phyloP scores from a whole-genome alignment of 2,113 vertebrate genomes.

The Oenanthe oenanthe region DNA sequence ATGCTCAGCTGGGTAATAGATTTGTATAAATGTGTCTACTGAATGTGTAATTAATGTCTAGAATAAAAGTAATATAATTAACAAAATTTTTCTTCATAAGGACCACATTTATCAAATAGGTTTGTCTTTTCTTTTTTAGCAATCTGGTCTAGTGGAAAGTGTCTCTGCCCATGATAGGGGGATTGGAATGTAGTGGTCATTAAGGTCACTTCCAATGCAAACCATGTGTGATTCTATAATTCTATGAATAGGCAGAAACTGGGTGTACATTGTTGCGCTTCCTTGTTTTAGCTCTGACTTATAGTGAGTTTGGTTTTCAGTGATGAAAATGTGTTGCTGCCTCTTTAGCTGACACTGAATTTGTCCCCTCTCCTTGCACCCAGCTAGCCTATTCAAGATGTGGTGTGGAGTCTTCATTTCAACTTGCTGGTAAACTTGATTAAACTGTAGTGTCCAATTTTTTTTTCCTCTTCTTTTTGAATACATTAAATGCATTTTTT shows the following conservation, averaged over 20 bases:
- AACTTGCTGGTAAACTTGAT: background rate
- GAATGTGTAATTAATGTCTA: background rate
- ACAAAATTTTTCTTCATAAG: background rate
- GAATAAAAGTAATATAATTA: background rate
- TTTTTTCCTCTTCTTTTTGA: background rate
- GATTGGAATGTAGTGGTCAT: background rate
- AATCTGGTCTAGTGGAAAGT: background rate
- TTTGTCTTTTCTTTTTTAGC: background rate
- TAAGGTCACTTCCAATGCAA: background rate
- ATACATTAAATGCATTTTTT: background rate
- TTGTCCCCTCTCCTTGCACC: background rate
- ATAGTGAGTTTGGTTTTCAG: background rate
- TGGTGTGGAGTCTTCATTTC: background rate
- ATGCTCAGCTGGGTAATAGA: background rate
- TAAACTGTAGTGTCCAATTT: background rate
- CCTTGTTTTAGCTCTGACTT: background rate
- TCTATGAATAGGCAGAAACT: background rate
- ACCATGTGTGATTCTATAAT: background rate
- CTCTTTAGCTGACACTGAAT: background rate
- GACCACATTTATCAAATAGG: background rate
- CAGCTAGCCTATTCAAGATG: background rate
- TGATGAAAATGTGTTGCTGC: background rate
- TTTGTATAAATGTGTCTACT: background rate
- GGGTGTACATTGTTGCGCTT: background rate
- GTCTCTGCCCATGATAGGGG: background rate